Evolutionary conservation across 2,888 invertebrate species (phyloP), one percentile per base, ranked within the genome.

Genomic region (Malthinus flaveolus): DNA sequence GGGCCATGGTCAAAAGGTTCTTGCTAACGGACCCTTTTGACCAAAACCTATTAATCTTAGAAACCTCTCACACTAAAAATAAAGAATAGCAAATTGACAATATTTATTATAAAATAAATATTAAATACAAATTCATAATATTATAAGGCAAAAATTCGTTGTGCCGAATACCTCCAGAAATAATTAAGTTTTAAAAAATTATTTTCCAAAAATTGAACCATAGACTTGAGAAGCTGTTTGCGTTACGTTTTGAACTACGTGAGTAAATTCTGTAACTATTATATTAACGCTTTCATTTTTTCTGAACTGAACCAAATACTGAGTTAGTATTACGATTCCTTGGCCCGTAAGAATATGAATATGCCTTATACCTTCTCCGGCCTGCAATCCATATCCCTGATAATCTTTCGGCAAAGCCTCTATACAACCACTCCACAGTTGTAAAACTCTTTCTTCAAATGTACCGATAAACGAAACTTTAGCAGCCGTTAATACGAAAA

Each of bases 401-500:
- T 66, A 49, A 56, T 64, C 56, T 10, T 59, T 47, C 13, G 74
- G 73, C 49, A 69, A 52, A 11, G 50, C 42, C 9, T 61, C 49
- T 7, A 71, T 42, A 13, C 56, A 56, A 15, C 50, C 42, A 53
- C 39, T 53, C 67, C 67, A 73, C 10, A 64, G 44, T 15, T 63
- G 49, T 11, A 54, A 52, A 23, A 66, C 56, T 23, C 58, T 58
- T n/a, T 64, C 51, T 64, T 72, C 69, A n/a, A 74, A 36, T 34
- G 60, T 34, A 11, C 61, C 33, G 5, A 71, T 63, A 31, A 45
- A 47, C 50, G 69, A 47, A 47, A 62, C 54, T 53, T 72, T 69
- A 31, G 70, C 57, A 7, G 74, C 67, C 31, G 72, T 72, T 35
- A 68, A 59, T 9, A 71, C 48, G 58, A 73, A 74, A 2, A 72